Percentiles rank a stretch among this genome's conserved stretches.
Evolutionary conservation across 2,888 invertebrate genomes (phyloP).

Genomic region (Polia nebulosa): DNA sequence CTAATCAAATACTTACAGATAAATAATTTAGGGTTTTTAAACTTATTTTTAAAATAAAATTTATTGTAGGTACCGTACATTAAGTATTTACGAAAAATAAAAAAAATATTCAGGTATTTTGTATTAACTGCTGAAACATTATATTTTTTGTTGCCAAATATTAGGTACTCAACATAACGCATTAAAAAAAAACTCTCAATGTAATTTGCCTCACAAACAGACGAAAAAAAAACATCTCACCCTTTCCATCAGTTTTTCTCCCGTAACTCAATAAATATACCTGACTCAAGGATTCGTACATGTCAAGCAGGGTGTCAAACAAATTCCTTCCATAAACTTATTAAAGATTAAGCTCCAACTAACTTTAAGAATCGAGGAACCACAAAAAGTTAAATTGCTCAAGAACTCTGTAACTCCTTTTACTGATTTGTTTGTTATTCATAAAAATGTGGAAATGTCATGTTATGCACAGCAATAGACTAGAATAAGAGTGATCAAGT

Average conservation of each 20-base stretch:
- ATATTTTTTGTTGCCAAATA: neutral
- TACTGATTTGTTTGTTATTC: slow-evolving; percentile 69
- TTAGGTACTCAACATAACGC: neutral
- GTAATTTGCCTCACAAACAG: neutral
- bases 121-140: neutral
- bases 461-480: slow-evolving; percentile 33
- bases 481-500: neutral
- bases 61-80: neutral
- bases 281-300: slow-evolving; percentile 30
- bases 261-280: slow-evolving; percentile 30
- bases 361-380: slow-evolving; percentile 73
- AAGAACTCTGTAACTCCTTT: slow-evolving; percentile 74
- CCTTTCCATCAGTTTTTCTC: neutral
- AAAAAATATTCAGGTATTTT: too few species aligned
- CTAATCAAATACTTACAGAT: too few species aligned
- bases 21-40: too few species aligned
- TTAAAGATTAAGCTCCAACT: slow-evolving; percentile 72
- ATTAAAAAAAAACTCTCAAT: neutral
- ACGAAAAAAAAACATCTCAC: neutral
- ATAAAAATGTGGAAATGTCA: slow-evolving; percentile 72
- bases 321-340: slow-evolving; percentile 67
- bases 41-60: too few species aligned
- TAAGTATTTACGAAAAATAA: too few species aligned
- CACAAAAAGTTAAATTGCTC: slow-evolving; percentile 87
- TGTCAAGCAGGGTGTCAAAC: slow-evolving; percentile 60